Evolutionary conservation across 2,888 invertebrate genomes (phyloP), one percentile per base, ranked within the genome.

Genomic region (Sinohyriopsis cumingii): DNA sequence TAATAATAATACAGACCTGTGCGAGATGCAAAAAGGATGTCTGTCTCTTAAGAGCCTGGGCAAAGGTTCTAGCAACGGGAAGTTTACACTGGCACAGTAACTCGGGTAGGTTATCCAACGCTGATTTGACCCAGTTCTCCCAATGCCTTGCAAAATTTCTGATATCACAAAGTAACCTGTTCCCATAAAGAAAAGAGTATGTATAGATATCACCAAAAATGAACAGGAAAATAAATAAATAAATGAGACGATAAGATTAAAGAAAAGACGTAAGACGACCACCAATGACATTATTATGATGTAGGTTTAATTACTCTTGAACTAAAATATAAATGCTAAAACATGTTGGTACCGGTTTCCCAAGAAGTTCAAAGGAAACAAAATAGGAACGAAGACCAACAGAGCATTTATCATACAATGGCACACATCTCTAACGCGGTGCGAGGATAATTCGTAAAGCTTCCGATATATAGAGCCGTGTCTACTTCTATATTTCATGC

Each of bases 21-120:
- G 89, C 89, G 33, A 90, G 79, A 79, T 90, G 89, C 18, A 90
- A 80, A 77, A 90, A 90, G n/a, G 90, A 89, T 0, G 87, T 86
- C 65, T 90, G 89, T 63, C 90, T 77, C 76, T 88, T 89, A 53
- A 90, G 78, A 7, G 88, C 77, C 71, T 85, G 86, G 1, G 88
- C 79, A 77, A 90, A 90, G 28, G 87, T 68, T 45, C 85, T 78
- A 5, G 89, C 89, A 0, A 88, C 88, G 5, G 87, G 85, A 65
- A 89, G 76, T 78, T 90, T 89, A 55, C 77, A 75, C 19, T 84
- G 82, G n/a, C 83, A 73, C 5, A 90, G 72, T n/a, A 69, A 69
- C 20, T 86, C 84, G 3, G 89, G 88, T 25, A 90, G 81, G 74
- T 89, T 89, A 68, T 90, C 90, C 53, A 90, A 77, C 9, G 90